These are phyloP conservation scores for Limanda limanda DNA, from an alignment of 2,113 vertebrate species.

Conservation along the genomic window DNA sequence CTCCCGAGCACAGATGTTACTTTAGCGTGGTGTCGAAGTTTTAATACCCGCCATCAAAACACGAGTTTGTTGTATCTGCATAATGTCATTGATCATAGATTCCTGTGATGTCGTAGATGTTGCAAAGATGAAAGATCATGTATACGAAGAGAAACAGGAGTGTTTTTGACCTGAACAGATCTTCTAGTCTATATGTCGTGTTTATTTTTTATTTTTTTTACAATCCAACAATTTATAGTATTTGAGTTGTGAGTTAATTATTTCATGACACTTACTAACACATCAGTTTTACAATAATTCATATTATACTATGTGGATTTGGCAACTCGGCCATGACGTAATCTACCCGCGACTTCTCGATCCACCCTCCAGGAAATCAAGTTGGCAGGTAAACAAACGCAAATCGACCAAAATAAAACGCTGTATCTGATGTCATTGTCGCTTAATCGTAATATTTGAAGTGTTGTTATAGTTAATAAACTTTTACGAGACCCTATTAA, in stretches of 20 bases:
- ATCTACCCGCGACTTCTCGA: conserved; percentile 61
- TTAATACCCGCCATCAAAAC: too few species aligned
- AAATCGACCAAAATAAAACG: background rate
- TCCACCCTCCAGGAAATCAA: conserved; percentile 44
- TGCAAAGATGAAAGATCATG: too few species aligned
- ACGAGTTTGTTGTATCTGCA: too few species aligned
- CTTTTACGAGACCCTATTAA: background rate
- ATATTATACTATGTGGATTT: background rate
- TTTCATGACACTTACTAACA: too few species aligned
- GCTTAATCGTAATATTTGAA: accelerated
- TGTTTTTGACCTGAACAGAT: too few species aligned
- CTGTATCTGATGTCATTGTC: accelerated
- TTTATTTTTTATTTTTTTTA: accelerated
- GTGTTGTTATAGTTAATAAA: background rate
- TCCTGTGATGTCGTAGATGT: too few species aligned
- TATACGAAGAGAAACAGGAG: too few species aligned
- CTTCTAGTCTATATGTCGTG: too few species aligned
- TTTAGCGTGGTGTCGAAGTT: too few species aligned
- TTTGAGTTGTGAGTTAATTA: too few species aligned
- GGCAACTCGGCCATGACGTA: conserved; percentile 25
- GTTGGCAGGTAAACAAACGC: conserved; percentile 61
- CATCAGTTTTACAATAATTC: background rate
- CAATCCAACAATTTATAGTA: background rate
- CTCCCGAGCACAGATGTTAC: too few species aligned
- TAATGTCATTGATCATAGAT: too few species aligned